A percentile compares a stretch with the other conserved stretches of the same genome.
These are phyloP conservation scores for Brachionus manjavacas DNA, from an alignment of 1,140 invertebrate genomes.

Conservation along the genomic window DNA sequence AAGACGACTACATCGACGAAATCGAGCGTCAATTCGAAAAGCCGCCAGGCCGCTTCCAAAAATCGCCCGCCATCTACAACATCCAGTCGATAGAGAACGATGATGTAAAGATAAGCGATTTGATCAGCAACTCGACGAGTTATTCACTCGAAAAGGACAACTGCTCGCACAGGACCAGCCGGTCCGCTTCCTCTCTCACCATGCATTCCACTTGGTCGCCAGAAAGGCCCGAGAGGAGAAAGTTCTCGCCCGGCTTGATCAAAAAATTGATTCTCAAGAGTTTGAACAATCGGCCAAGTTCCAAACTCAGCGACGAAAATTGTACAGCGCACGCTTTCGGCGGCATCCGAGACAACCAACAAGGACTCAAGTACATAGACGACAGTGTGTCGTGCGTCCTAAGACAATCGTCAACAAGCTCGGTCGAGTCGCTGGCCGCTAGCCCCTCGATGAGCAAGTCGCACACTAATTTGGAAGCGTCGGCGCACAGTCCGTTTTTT, in stretches of 20 bases:
- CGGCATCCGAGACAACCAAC: neutral
- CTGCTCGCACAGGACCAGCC: neutral
- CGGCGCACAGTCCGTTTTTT: neutral
- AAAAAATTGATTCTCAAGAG: neutral
- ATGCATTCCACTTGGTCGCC: neutral
- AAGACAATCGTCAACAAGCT: neutral
- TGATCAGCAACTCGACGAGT: neutral
- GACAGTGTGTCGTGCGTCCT: neutral
- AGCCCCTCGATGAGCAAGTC: neutral
- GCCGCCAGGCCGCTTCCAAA: neutral
- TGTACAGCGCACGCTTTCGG: neutral
- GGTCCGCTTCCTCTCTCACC: neutral
- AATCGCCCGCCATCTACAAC: conserved; percentile 17
- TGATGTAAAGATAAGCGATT: neutral
- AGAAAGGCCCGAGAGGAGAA: neutral
- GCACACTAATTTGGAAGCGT: neutral
- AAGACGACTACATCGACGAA: neutral
- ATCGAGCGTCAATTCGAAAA: neutral
- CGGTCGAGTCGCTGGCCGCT: neutral
- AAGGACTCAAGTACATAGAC: neutral
- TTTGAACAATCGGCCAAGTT: neutral
- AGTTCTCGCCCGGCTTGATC: neutral
- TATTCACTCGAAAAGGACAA: neutral
- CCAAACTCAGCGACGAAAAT: neutral
- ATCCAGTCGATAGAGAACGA: conserved; percentile 12